Conservation (phyloP, 2,113 vertebrate species). For the Tachycineta bicolor region DNA sequence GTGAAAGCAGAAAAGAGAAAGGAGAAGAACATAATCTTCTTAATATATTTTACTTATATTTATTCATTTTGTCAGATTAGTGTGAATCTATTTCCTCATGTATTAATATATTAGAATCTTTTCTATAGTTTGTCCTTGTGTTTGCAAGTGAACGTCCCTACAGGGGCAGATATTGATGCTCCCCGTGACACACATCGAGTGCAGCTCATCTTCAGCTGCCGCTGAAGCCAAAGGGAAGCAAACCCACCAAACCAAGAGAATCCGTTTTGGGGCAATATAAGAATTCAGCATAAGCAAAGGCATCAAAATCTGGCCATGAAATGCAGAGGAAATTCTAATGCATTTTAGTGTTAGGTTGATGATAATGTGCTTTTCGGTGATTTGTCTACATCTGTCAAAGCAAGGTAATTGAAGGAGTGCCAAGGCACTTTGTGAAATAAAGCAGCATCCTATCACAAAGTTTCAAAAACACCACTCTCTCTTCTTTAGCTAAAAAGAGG, state of each 20-base stretch:
- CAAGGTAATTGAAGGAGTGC: slow-evolving; percentile 60
- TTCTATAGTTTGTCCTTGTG: not conserved
- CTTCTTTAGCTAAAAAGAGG: not conserved
- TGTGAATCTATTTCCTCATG: not conserved
- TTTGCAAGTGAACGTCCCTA: not conserved
- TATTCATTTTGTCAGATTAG: not conserved
- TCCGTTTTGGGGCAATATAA: not conserved
- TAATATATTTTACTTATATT: not conserved
- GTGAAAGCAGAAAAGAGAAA: slow-evolving; percentile 1
- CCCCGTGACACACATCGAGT: fast-evolving
- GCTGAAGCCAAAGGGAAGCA: not conserved
- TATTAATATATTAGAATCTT: not conserved
- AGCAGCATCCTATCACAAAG: slow-evolving; percentile 30
- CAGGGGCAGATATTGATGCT: not conserved
- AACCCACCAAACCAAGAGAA: not conserved
- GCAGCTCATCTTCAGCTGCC: not conserved
- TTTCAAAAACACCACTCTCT: slow-evolving; percentile 13
- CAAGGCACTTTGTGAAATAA: slow-evolving; percentile 47
- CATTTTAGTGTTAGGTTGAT: slow-evolving; percentile 16
- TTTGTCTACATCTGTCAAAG: slow-evolving; percentile 61
- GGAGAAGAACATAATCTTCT: not conserved
- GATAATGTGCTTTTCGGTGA: slow-evolving; percentile 47
- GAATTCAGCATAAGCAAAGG: not conserved
- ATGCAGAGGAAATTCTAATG: slow-evolving; percentile 13
- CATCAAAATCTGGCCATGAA: not conserved